A percentile compares a stretch with the other conserved stretches of the same genome.
Conservation (phyloP, 2,888 invertebrate species). For the Catonia carolina region DNA sequence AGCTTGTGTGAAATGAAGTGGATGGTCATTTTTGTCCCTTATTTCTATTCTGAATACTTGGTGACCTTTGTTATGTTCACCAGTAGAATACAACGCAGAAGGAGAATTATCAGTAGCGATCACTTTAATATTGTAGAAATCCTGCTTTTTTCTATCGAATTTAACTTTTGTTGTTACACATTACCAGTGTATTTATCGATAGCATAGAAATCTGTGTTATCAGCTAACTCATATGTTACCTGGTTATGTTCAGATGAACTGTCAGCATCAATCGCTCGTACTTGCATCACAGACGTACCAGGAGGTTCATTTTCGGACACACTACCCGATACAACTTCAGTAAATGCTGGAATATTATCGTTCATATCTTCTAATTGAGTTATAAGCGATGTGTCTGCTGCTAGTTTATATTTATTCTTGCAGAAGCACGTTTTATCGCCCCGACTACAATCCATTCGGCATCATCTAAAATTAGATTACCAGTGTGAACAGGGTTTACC, state of each 20-base stretch:
- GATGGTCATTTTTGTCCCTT: conserved; percentile 93
- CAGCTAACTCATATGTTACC: conserved; percentile 67
- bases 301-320: conserved; percentile 78
- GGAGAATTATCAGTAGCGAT: conserved; percentile 85
- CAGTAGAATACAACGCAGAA: conserved; percentile 60
- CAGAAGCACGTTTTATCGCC: too few relatives aligned
- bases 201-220: conserved; percentile 64
- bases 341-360: conserved; percentile 82
- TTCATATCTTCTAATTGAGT: conserved; percentile 82
- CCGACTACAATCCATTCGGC: too few relatives aligned
- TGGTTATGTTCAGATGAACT: conserved; percentile 72
- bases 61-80: conserved; percentile 65
- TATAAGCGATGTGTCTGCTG: conserved; percentile 68
- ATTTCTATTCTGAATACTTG: conserved; percentile 86
- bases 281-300: conserved; percentile 82
- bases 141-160: conserved; percentile 81
- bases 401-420: conserved; percentile 71
- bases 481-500: too few relatives aligned
- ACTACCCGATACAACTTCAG: conserved; percentile 70
- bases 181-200: conserved; percentile 83
- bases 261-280: conserved; percentile 78
- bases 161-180: conserved; percentile 70
- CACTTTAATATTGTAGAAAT: conserved; percentile 83
- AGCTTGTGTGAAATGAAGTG: conserved; percentile 75
- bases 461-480: too few relatives aligned